phyloP scores from a whole-genome alignment of 1,140 invertebrate species.

The Psix sp. region DNA sequence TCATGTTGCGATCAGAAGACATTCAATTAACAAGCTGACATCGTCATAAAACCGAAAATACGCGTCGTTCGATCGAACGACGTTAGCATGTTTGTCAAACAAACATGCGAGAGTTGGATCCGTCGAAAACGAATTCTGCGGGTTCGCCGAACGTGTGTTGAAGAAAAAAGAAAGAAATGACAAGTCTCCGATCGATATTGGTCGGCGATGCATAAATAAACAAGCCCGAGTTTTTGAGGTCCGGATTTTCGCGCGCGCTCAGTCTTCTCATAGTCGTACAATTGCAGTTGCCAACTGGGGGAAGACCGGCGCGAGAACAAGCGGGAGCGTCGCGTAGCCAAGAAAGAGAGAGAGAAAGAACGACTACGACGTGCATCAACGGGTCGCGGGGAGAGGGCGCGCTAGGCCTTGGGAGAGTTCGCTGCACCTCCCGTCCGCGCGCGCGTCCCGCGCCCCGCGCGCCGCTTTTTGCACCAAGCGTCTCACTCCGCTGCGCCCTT shows the following conservation, averaged over 20 bases:
- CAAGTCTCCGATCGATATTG: too few species aligned
- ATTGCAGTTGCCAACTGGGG: conserved; percentile 38
- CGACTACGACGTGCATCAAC: conserved; percentile 39
- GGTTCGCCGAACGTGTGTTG: too few species aligned
- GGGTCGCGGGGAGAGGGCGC: conserved; percentile 40
- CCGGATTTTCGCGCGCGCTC: conserved; percentile 30
- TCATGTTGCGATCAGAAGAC: too few species aligned
- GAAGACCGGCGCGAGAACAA: conserved; percentile 29
- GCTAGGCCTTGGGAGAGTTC: conserved; percentile 75
- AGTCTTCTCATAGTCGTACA: conserved; percentile 43
- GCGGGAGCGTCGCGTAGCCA: not conserved
- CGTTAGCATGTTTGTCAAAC: conserved; percentile 3
- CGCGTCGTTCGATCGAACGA: not conserved
- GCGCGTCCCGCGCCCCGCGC: conserved; percentile 58
- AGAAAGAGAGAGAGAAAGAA: conserved; percentile 24
- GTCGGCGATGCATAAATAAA: conserved; percentile 36
- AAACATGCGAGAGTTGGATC: too few species aligned
- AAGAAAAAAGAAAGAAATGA: too few species aligned
- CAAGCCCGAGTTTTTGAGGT: conserved; percentile 21
- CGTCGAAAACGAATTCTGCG: too few species aligned
- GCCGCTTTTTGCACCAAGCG: conserved; percentile 33
- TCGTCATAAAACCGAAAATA: conserved; percentile 2
- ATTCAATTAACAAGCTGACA: not conserved
- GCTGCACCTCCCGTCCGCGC: conserved; percentile 75
- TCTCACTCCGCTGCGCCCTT: conserved; percentile 16